Evolutionary conservation across 2,797 vertebrate species (phyloP), one percentile per base, ranked within the genome.

Genomic region (Salarias fasciatus): DNA sequence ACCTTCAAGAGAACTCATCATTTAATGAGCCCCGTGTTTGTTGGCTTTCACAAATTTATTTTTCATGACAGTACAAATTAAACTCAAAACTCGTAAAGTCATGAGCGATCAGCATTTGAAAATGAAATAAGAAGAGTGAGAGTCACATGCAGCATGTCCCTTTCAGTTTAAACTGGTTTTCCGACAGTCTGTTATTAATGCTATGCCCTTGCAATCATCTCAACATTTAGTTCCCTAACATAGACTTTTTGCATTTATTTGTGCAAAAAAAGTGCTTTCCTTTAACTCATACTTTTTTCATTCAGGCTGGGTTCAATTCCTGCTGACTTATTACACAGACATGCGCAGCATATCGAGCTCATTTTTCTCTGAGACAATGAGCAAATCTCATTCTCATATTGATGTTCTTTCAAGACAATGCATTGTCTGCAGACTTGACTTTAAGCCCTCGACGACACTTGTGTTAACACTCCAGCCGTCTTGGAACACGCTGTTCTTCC

Each of bases 401-500:
- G 66, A 55, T 55, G 43, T 70, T 68, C 52, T 52, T 48, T 49
- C 63, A 60, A 53, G 53, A 49, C 8, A 12, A n/a, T 4, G 24
- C 53, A 64, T 77, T 30, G 59, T 65, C 56, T 30, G n/a, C 33
- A 61, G 29, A 58, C 58, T 43, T 55, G 43, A 52, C 63, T 65
- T 12, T 8, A 47, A 54, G 53, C 69, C 75, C 54, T 77, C 6
- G 58, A 58, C 68, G 72, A 43, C 46, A 47, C 33, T 49, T 56
- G 33, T 47, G 68, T 69, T 65, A 78, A 69, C 42, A 63, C 52
- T 45, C 13, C 48, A 33, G 47, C 30, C 31, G 13, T 76, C 63
- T 69, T 47, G 5, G 15, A 61, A 69, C 42, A 38, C 1, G 3
- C 55, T 43, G 13, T 53, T 42, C 65, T 45, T 59, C 71, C 24